Percentiles rank a stretch among this genome's conserved stretches.
Evolutionary conservation across 2,888 invertebrate genomes (phyloP).

Genomic region (Sinotaia quadrata): DNA sequence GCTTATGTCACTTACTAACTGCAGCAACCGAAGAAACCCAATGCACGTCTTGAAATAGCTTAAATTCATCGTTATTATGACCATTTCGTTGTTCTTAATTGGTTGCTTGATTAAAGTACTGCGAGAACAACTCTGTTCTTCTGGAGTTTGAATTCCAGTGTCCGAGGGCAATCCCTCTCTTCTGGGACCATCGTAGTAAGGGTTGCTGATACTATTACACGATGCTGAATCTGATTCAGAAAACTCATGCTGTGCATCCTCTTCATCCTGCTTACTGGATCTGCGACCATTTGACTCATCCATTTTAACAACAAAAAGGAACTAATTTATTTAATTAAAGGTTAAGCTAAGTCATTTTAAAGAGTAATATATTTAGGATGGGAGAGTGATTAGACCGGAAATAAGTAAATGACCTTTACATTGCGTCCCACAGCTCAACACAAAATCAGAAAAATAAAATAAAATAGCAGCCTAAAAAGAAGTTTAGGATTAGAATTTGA

Average conservation of each 20-base stretch:
- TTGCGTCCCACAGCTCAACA: no score
- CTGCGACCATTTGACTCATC: slow-evolving; percentile 20
- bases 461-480: no score
- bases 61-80: slow-evolving; percentile 37
- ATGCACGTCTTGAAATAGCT: slow-evolving; percentile 39
- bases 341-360: no score
- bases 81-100: slow-evolving; percentile 26
- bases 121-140: not conserved
- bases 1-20: slow-evolving; percentile 47
- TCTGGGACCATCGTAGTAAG: slow-evolving; percentile 41
- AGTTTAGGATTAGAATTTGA: no score
- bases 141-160: no score
- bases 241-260: slow-evolving; percentile 23
- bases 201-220: slow-evolving; percentile 41
- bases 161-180: not conserved
- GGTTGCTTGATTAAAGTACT: not conserved
- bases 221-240: slow-evolving; percentile 40
- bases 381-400: no score
- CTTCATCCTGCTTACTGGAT: slow-evolving; percentile 10
- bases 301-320: not conserved
- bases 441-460: no score
- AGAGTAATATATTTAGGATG: no score
- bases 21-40: slow-evolving; percentile 44
- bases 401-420: no score
- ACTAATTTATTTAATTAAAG: not conserved